Percentiles rank a stretch among this genome's conserved stretches.
phyloP scores from a whole-genome alignment of 2,888 invertebrate species.

The Coenonympha arcania region DNA sequence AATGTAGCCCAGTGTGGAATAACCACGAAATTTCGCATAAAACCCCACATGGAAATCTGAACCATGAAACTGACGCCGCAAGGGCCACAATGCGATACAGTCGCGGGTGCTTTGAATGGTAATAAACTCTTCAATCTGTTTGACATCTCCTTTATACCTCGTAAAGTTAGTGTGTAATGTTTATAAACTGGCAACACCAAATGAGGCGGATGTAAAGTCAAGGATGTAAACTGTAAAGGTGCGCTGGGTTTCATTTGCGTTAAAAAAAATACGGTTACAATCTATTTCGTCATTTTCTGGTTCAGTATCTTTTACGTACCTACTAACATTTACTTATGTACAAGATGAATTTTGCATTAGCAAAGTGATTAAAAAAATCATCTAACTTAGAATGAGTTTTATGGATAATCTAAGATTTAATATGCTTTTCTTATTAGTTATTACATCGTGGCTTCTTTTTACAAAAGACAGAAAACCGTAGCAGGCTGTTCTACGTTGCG shows the following conservation, averaged over 20 bases:
- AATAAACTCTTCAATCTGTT: constrained; percentile 27
- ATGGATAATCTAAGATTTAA: no score
- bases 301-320: no score
- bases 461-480: no score
- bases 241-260: background rate
- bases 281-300: no score
- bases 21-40: constrained; percentile 11
- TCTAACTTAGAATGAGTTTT: no score
- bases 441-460: no score
- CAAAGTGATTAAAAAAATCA: no score
- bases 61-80: constrained; percentile 14
- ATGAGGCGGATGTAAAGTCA: constrained; percentile 3
- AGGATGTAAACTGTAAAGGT: background rate
- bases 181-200: constrained; percentile 22
- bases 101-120: constrained; percentile 9
- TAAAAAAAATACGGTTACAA: background rate
- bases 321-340: no score
- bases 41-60: constrained; percentile 15
- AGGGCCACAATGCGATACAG: constrained; percentile 12
- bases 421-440: no score
- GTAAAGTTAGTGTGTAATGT: constrained; percentile 21
- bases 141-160: constrained; percentile 23
- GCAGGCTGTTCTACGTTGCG: no score
- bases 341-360: no score
- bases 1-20: constrained; percentile 21